phyloP scores from a whole-genome alignment of 2,888 invertebrate genomes.

The Diarsia brunnea region DNA sequence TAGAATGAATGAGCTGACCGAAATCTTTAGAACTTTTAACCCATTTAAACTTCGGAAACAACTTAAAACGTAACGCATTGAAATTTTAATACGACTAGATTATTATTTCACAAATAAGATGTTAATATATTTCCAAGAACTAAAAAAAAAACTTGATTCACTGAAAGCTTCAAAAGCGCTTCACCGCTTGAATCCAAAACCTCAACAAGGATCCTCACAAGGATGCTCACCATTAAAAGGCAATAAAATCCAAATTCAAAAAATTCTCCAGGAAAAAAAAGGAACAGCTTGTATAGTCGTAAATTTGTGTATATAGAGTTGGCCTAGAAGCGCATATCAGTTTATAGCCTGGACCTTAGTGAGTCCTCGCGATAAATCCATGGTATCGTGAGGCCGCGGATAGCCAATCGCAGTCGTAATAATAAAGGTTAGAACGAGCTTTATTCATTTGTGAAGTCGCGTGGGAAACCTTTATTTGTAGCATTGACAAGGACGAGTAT shows the following conservation, averaged over 20 bases:
- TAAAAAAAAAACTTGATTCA: neutral
- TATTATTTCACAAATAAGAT: neutral
- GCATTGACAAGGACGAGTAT: constrained; percentile 54
- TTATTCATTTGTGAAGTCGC: constrained; percentile 70
- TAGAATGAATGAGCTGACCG: neutral
- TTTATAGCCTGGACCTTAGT: constrained; percentile 70
- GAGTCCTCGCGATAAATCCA: constrained; percentile 76
- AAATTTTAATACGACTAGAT: neutral
- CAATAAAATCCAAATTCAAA: constrained; percentile 81
- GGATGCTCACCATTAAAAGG: constrained; percentile 76
- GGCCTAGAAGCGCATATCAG: constrained; percentile 66
- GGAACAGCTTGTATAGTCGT: constrained; percentile 45
- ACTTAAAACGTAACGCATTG: neutral
- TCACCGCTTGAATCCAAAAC: constrained; percentile 35
- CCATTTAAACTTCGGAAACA: neutral
- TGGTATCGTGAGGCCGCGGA: constrained; percentile 75
- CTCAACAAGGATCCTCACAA: constrained; percentile 50
- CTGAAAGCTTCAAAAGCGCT: constrained; percentile 41
- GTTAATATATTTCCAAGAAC: neutral
- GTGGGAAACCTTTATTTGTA: constrained; percentile 73
- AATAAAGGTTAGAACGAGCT: constrained; percentile 72
- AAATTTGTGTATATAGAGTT: constrained; percentile 60
- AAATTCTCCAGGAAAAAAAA: constrained; percentile 45
- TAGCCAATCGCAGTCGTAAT: constrained; percentile 77
- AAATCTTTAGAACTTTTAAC: neutral